These are phyloP conservation scores for Eupithecia tripunctaria DNA, from an alignment of 2,888 invertebrate species.

Conservation along the genomic window DNA sequence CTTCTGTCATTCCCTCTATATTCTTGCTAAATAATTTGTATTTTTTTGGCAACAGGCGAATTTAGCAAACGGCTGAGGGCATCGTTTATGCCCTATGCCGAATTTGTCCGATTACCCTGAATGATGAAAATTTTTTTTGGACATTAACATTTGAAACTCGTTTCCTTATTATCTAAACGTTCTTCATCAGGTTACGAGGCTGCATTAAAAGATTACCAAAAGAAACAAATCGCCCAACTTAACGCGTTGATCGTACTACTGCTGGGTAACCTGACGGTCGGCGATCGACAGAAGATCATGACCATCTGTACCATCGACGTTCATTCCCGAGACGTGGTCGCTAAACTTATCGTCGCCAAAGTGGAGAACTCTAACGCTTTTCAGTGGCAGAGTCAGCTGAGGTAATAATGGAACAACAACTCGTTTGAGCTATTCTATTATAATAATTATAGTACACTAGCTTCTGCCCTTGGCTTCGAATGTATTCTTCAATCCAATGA, in stretches of 20 bases:
- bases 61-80: too few species aligned
- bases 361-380: slow-evolving; percentile 92
- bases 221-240: slow-evolving; percentile 93
- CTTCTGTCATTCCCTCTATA: too few species aligned
- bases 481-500: too few species aligned
- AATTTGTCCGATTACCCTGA: not conserved
- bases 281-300: slow-evolving; percentile 97
- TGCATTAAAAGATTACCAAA: slow-evolving; percentile 95
- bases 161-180: not conserved
- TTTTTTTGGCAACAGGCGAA: too few species aligned
- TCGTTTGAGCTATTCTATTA: not conserved
- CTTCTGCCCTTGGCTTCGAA: too few species aligned
- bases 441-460: not conserved
- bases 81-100: too few species aligned
- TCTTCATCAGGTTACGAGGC: slow-evolving; percentile 89
- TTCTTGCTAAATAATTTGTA: too few species aligned
- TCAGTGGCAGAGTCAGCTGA: slow-evolving; percentile 96
- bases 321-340: slow-evolving; percentile 96
- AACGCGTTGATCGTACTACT: slow-evolving; percentile 92
- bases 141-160: not conserved
- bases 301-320: slow-evolving; percentile 98
- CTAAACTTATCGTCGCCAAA: slow-evolving; percentile 92
- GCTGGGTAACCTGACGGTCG: slow-evolving; percentile 91
- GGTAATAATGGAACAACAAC: slow-evolving; percentile 63
- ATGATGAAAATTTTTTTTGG: not conserved